phyloP scores from a whole-genome alignment of 2,113 vertebrate genomes.

The Sinosuthora webbiana region DNA sequence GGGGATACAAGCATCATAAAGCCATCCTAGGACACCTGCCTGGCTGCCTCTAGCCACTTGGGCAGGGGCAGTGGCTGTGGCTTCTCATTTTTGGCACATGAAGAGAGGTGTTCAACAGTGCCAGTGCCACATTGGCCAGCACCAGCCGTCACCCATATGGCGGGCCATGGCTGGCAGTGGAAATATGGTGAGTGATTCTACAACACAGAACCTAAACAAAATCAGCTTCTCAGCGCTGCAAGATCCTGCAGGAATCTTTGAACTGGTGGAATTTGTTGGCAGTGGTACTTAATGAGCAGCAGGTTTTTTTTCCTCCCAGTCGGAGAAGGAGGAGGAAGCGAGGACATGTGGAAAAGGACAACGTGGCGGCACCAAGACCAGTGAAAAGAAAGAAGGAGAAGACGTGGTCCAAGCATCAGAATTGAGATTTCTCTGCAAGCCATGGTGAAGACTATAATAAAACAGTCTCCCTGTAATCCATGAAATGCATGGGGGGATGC shows the following conservation, averaged over 20 bases:
- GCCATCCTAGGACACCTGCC: not conserved
- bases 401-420: not conserved
- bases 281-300: not conserved
- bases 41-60: not conserved
- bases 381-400: not conserved
- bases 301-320: too few relatives aligned
- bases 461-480: not conserved
- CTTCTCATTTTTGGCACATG: not conserved
- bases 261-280: not conserved
- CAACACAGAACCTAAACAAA: not conserved
- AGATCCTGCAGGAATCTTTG: too few relatives aligned
- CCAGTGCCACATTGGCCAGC: rapidly evolving
- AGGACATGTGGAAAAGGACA: not conserved
- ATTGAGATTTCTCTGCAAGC: not conserved
- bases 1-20: not conserved
- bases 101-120: not conserved
- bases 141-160: not conserved
- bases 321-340: not conserved
- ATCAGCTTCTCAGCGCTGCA: not conserved
- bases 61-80: not conserved
- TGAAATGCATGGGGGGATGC: not conserved
- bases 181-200: not conserved
- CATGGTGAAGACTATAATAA: not conserved
- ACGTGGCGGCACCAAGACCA: not conserved
- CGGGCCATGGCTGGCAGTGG: not conserved